phyloP scores from a whole-genome alignment of 2,797 vertebrate genomes.

The Leontocebus nigricollis region DNA sequence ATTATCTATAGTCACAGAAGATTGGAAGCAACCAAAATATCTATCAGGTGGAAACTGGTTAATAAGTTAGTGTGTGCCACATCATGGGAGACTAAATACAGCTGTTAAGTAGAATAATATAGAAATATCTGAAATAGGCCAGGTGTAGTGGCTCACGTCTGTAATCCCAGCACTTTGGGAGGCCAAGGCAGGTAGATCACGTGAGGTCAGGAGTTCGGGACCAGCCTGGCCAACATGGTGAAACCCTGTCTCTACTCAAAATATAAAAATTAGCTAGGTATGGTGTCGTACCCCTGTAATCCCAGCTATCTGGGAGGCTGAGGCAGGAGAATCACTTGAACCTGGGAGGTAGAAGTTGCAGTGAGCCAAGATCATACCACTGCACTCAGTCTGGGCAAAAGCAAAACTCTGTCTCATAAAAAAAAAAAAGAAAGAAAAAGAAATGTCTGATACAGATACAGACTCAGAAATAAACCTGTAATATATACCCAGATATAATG shows the following conservation, averaged over 20 bases:
- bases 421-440: not conserved
- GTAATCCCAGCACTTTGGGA: not conserved
- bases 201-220: not conserved
- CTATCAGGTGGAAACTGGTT: not conserved
- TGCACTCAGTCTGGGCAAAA: not conserved
- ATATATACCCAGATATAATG: not conserved
- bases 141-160: not conserved
- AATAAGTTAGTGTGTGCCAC: not conserved
- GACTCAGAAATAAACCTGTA: not conserved
- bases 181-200: not conserved
- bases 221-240: not conserved
- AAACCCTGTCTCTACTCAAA: not conserved
- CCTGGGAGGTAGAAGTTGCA: not conserved
- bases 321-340: not conserved
- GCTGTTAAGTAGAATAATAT: not conserved
- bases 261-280: not conserved
- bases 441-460: not conserved
- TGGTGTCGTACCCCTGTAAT: not conserved
- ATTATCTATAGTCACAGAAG: not conserved
- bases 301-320: not conserved
- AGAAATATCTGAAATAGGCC: not conserved
- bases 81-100: not conserved
- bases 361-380: not conserved
- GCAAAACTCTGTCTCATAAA: not conserved
- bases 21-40: not conserved